Percentiles rank a stretch among this genome's conserved stretches.
Conservation (phyloP, 2,113 vertebrate genomes). For the Phylloscopus whistleri region DNA sequence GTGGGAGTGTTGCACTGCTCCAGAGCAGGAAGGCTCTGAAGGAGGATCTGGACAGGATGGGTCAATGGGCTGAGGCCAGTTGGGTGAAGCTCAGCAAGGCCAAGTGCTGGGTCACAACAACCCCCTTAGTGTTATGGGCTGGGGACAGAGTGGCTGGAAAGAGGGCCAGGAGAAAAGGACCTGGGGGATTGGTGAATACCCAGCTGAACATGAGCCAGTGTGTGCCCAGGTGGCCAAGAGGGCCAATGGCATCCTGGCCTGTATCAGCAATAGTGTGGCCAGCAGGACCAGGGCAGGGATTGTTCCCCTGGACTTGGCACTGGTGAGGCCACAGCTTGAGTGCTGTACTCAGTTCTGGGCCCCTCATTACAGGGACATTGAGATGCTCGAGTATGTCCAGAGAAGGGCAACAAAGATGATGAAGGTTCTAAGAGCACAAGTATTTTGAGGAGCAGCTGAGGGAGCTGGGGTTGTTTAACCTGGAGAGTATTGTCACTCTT, state of each 20-base stretch:
- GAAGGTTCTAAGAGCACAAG: background rate
- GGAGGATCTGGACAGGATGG: background rate
- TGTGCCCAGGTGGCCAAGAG: background rate
- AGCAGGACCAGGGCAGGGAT: background rate
- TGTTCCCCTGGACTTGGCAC: accelerated
- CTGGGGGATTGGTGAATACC: background rate
- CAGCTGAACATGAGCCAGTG: background rate
- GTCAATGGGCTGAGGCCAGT: accelerated
- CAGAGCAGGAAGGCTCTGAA: background rate
- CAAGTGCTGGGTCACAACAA: background rate
- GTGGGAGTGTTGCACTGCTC: accelerated
- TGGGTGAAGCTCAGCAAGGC: background rate
- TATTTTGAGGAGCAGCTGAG: background rate
- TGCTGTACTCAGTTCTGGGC: background rate
- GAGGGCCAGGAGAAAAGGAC: background rate
- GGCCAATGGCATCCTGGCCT: background rate
- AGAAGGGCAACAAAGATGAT: background rate
- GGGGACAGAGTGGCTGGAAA: background rate
- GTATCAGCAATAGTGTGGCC: background rate
- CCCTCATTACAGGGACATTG: background rate
- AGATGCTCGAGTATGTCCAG: background rate
- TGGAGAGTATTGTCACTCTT: background rate
- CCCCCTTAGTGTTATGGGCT: too few species aligned
- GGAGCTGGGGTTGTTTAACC: background rate
- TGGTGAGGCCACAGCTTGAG: background rate